Evolutionary conservation across 2,888 invertebrate species (phyloP), one percentile per base, ranked within the genome.

Genomic region (Mellilla xanthometata): DNA sequence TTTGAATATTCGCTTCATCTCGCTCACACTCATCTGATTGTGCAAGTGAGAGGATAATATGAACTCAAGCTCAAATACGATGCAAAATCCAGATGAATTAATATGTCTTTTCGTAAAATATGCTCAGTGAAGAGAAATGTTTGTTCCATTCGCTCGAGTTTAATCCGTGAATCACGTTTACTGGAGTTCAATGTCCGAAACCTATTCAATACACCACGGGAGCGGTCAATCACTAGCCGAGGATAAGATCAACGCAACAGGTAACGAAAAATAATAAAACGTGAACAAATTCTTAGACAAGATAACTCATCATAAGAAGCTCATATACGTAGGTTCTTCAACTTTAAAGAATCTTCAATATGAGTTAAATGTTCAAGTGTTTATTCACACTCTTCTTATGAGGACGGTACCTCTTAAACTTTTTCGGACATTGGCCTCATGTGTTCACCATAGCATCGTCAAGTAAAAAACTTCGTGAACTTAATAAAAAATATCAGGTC

Each of bases 351-450:
- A n/a, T n/a, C n/a, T 26, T 6, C 26, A 19, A 19, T 6, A 19
- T 6, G 4, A 19, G 15, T 19, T 1, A 3, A 19, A 19, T 5
- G 15, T 19, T 19, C 3, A 19, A 19, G 15, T 19, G 15, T 19
- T 1, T 19, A 6, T 19, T 19, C 15, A 19, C 15, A 19, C 15
- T 6, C 6, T 19, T 5, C 6, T 19, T 19, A 19, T n/a, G n/a
- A n/a, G n/a, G n/a, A 19, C 6, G 15, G 15, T 19, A 19, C 10
- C 23, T 29, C 19, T 30, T 19, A 1, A 32, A 34, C 29, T 33
- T 8, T 33, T 15, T 3, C 15, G 39, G 40, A 30, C 39, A 46
- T 36, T 36, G 46, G 12, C 35, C 46, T 35, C 22, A 34, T 27
- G 13, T 35, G 13, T 3, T n/a, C 1, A 28, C 10, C 6, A 12